These are phyloP conservation scores for Amazona ochrocephala DNA, from an alignment of 2,797 vertebrate species.

Conservation along the genomic window DNA sequence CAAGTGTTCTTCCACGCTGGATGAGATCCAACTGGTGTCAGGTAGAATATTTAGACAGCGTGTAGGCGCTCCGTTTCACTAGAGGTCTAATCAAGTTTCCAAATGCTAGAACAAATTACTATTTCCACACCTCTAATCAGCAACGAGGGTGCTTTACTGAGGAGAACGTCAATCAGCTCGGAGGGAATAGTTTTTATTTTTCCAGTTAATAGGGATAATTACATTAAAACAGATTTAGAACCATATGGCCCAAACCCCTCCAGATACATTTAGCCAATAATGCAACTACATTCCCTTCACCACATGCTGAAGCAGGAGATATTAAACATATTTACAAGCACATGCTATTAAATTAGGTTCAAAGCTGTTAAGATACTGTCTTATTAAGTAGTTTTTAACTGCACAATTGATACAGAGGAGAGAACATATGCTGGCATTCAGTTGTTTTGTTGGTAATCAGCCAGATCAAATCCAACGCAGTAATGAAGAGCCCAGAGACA, in stretches of 20 bases:
- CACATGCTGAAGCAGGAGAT: slow-evolving; percentile 41
- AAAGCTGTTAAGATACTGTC: neutral
- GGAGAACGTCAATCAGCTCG: slow-evolving; percentile 55
- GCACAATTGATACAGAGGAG: neutral
- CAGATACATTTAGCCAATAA: slow-evolving; percentile 56
- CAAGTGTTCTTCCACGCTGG: slow-evolving; percentile 22
- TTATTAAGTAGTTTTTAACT: slow-evolving; percentile 43
- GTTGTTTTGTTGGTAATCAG: neutral
- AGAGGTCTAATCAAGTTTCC: slow-evolving; percentile 64
- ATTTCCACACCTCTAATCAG: slow-evolving; percentile 70
- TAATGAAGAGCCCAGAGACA: neutral
- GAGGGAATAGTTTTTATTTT: slow-evolving; percentile 45
- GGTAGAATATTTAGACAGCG: slow-evolving; percentile 67
- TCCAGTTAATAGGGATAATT: slow-evolving; percentile 63
- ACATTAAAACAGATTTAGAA: slow-evolving; percentile 64
- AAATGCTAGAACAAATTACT: slow-evolving; percentile 63
- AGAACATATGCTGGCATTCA: slow-evolving; percentile 17
- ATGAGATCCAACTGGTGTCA: slow-evolving; percentile 53
- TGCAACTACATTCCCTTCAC: slow-evolving; percentile 36
- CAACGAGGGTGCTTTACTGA: slow-evolving; percentile 22
- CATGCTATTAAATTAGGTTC: slow-evolving; percentile 31
- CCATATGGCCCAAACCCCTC: slow-evolving; percentile 59
- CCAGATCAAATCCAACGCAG: slow-evolving; percentile 6
- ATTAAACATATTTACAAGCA: slow-evolving; percentile 59
- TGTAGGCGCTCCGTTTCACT: slow-evolving; percentile 56